Base-by-base conservation (phyloP, 92 coral and sea anemone species). In the Palythoa heliodiscus region DNA sequence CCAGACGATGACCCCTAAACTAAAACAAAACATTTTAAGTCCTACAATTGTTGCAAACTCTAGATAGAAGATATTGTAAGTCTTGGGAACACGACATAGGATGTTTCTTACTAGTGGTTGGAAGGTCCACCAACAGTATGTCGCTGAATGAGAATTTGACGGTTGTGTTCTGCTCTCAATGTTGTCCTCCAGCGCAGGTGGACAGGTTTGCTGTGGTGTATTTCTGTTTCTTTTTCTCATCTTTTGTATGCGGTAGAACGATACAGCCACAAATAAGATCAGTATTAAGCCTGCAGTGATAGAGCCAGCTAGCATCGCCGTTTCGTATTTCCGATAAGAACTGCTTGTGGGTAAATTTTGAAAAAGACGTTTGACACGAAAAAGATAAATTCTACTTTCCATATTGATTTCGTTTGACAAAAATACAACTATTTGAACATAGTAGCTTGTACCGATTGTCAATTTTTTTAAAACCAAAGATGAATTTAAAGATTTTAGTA, bases 131-230 rank as follows among this genome's bases (percentile, higher is more conserved):
- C 53, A 80, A 35, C 13, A 64, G 43, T 52, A 64, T 80, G n/a
- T 64, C 58, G 48, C 50, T 39, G 39, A 8, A 35, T 17, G 60
- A 38, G 74, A 22, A 2, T 24, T 1, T 8, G 43, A 2, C 0
- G 84, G 72, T 8, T 64, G 85, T 19, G 83, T 50, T 75, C 93
- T 88, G 86, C 84, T 84, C 75, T 94, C 98, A 38, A 94, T 90
- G 2, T 88, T 86, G 79, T 94, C 93, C 76, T 91, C 89, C 47
- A 88, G 60, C 0, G 58, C 57, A 3, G 84, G 74, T 15, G 84
- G 84, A 14, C 66, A 80, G 1, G 73, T 53, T 47, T 80, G 84
- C 20, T 80, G 75, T 13, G 60, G 47, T 4, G 57, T 52, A 5
- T 63, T 64, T 8, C 16, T 40, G 17, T 80, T 22, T 4, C 70